Evolutionary conservation across 2,797 vertebrate species (phyloP), one percentile per base, ranked within the genome.

Genomic region (Brotula barbata): DNA sequence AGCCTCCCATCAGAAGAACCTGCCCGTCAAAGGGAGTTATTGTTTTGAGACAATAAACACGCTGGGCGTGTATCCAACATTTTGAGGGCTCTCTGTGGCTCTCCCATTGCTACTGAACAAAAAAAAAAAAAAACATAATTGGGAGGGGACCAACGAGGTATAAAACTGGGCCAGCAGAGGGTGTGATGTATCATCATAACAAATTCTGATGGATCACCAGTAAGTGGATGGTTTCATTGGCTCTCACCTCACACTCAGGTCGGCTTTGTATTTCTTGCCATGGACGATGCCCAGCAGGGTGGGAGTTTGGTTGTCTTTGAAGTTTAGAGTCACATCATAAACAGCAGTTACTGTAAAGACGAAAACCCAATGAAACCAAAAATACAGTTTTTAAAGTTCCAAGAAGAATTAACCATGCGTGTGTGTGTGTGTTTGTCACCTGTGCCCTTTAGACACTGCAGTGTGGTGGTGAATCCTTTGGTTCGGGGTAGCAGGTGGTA

Each of bases 251-350:
- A 99, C 87, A 49, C 92, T 93, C 95, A 99, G 85, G 88, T 99
- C 97, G 0, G 97, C 96, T 89, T 92, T 93, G 37, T 98, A 99
- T 82, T 94, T 94, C 88, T 97, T 96, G 68, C 96, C 97, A 0
- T 94, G 95, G 70, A 99, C 90, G 58, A 99, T 97, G 59, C 95
- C 95, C 85, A 99, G 87, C 75, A 99, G 87, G 2, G 97, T 97
- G 0, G 97, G 97, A 68, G 94, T 98, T 81, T 98, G 94, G 79
- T 96, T 95, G 80, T 93, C 94, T 90, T 95, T 92, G 91, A 99
- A 99, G 88, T 98, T 99, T 61, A 99, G 91, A 6, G 97, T 99
- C 79, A 99, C 97, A 11, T 99, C 97, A 5, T 98, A 98, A 41
- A 99, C 94, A 14, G 97, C 97, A 44, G 90, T 82, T 42, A 97